A percentile compares a stretch with the other conserved stretches of the same genome.
Evolutionary conservation across 2,888 invertebrate species (phyloP).

Genomic region (Agapetus fuscipes): DNA sequence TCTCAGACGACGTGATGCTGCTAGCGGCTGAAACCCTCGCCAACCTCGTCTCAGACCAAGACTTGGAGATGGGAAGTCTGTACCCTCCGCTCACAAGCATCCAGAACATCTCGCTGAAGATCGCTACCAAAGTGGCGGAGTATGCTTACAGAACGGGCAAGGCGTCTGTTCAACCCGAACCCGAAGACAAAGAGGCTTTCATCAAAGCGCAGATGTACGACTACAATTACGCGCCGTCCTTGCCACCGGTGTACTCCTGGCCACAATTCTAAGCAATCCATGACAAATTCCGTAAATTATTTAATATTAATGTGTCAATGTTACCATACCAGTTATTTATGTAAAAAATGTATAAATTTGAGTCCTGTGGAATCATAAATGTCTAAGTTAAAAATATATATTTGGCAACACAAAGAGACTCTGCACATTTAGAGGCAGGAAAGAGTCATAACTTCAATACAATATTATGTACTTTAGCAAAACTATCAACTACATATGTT

Average conservation of each 20-base stretch:
- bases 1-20: constrained; percentile 88
- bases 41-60: constrained; percentile 66
- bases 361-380: no score
- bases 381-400: no score
- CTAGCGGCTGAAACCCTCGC: constrained; percentile 82
- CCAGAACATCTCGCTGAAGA: constrained; percentile 75
- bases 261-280: constrained; percentile 24
- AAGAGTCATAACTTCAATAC: no score
- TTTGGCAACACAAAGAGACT: no score
- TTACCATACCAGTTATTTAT: no score
- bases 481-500: no score
- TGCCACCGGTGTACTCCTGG: constrained; percentile 56
- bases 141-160: constrained; percentile 71
- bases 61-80: constrained; percentile 75
- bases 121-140: constrained; percentile 72
- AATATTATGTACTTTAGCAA: no score
- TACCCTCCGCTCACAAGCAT: constrained; percentile 86
- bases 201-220: constrained; percentile 77
- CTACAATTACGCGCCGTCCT: constrained; percentile 54
- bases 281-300: no score
- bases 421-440: no score
- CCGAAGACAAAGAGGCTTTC: constrained; percentile 60
- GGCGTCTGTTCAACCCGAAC: constrained; percentile 72
- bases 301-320: no score
- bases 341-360: no score